These are phyloP conservation scores for Notiomystis cincta DNA, from an alignment of 2,113 vertebrate species.

Conservation along the genomic window DNA sequence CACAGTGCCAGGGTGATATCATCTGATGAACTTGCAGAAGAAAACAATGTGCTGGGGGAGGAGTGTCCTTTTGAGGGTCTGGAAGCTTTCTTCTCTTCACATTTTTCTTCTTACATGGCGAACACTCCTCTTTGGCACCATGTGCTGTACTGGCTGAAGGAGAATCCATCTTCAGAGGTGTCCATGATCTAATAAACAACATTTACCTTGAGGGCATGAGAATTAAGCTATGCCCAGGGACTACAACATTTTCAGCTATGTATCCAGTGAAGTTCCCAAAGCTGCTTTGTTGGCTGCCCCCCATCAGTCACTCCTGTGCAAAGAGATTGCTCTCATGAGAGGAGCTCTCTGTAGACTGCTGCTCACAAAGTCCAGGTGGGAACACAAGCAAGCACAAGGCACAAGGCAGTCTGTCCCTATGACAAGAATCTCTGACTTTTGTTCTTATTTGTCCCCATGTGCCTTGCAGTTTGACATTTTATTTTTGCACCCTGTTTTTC, in stretches of 20 bases:
- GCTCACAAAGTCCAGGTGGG: not conserved
- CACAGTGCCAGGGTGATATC: not conserved
- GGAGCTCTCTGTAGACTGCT: not conserved
- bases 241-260: not conserved
- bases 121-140: not conserved
- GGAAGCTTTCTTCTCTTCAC: not conserved
- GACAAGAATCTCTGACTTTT: not conserved
- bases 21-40: not conserved
- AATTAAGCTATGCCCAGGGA: not conserved
- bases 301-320: not conserved
- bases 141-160: not conserved
- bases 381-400: not conserved
- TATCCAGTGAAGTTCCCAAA: not conserved
- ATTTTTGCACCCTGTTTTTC: not conserved
- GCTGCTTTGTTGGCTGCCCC: not conserved
- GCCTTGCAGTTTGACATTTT: not conserved
- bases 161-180: not conserved
- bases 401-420: not conserved
- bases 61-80: not conserved
- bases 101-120: not conserved
- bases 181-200: not conserved
- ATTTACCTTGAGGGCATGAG: not conserved
- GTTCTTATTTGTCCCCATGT: not conserved
- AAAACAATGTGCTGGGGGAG: not conserved
- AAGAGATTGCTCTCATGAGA: not conserved